Evolutionary conservation across 2,797 vertebrate genomes (phyloP), one percentile per base, ranked within the genome.

Genomic region (Macropodus opercularis): DNA sequence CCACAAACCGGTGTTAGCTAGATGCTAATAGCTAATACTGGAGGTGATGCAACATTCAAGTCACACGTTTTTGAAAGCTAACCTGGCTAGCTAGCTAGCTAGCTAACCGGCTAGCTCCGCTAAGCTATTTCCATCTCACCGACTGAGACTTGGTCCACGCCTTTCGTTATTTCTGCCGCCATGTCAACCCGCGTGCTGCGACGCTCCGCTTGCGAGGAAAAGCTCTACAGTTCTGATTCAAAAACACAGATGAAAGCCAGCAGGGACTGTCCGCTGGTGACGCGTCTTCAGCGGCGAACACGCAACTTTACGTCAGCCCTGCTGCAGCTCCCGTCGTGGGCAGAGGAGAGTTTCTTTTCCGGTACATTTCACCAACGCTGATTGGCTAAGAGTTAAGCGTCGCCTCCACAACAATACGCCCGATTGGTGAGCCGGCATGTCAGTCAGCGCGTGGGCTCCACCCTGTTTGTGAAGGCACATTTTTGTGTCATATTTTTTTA

Each of bases 111-210:
- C n/a, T n/a, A n/a, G n/a, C 11, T 24, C 0, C 0, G 4, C 18
- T 27, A 8, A n/a, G 44, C 27, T 23, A 0, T 1, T 24, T 26
- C 38, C 15, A 26, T 1, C 87, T 89, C 85, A 90, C 85, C 88
- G 27, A 85, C 73, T 7, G 83, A 82, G 11, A 87, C 35, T 18
- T 75, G 21, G 1, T 57, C 73, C 85, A 84, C 73, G 58, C 36
- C 79, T 83, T 59, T 70, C 1, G 52, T 57, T 58, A 82, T 47
- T 14, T 87, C 85, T 23, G 74, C 68, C 44, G 85, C 70, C 88
- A 90, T 90, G 40, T 63, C 36, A 21, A 21, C 3, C 14, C 0
- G 2, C 14, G 6, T 53, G 12, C 14, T 0, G 26, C 27, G 21
- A 19, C 59, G 29, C 23, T 36, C 23, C 29, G 11, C 19, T 5